Conservation (phyloP, 2,888 invertebrate species). For the Stenichneumon culpator region DNA sequence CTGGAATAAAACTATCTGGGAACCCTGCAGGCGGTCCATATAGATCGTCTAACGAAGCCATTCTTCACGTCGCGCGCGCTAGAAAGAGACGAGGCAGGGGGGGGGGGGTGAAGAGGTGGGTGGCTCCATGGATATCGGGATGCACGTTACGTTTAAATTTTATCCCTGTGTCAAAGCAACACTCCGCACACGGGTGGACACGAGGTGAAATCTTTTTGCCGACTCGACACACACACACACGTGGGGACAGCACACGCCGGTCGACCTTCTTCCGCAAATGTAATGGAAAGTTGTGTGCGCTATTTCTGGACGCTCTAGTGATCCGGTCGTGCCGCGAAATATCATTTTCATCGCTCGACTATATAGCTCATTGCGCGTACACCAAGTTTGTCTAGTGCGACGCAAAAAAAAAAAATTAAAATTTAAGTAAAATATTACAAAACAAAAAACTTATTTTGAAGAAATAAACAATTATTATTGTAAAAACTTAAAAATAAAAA, state of each 20-base stretch:
- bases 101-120: not conserved
- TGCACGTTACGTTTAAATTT: slow-evolving; percentile 4
- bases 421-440: not conserved
- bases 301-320: slow-evolving; percentile 75
- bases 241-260: slow-evolving; percentile 67
- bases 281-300: slow-evolving; percentile 76
- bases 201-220: slow-evolving; percentile 69
- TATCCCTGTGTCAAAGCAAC: slow-evolving; percentile 29
- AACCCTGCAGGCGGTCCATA: slow-evolving; percentile 5
- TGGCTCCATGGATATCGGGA: slow-evolving; percentile 36
- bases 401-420: not conserved
- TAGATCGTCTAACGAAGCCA: slow-evolving; percentile 6
- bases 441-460: not conserved
- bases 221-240: slow-evolving; percentile 51
- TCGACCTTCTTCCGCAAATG: slow-evolving; percentile 75
- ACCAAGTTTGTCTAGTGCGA: not conserved
- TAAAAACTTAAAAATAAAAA: not conserved
- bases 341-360: slow-evolving; percentile 65
- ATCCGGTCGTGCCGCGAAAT: slow-evolving; percentile 68
- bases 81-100: not conserved
- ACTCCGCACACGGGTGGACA: slow-evolving; percentile 51
- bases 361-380: slow-evolving; percentile 31
- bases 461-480: not conserved
- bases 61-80: slow-evolving; percentile 1
- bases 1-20: slow-evolving; percentile 19